Percentiles rank a stretch among this genome's conserved stretches.
These are phyloP conservation scores for Ischnus inquisitorius DNA, from an alignment of 2,888 invertebrate species.

Conservation along the genomic window DNA sequence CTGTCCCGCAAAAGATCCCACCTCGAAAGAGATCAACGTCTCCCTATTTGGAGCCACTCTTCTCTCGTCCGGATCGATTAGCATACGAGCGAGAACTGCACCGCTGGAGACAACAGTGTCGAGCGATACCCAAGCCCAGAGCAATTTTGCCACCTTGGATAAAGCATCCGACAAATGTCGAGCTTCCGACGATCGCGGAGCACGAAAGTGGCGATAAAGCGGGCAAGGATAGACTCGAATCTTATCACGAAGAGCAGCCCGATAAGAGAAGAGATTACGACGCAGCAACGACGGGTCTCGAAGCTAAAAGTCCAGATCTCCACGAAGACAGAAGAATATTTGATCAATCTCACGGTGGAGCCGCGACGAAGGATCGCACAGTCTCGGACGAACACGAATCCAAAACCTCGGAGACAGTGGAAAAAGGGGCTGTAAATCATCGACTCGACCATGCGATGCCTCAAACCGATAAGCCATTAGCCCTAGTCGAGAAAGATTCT, in stretches of 20 bases:
- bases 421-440: not conserved
- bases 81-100: conserved; percentile 69
- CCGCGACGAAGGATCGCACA: not conserved
- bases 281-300: not conserved
- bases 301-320: not conserved
- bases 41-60: conserved; percentile 76
- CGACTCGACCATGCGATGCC: not conserved
- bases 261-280: conserved; percentile 26
- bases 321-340: conserved; percentile 15
- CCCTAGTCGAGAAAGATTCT: not conserved
- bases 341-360: conserved; percentile 18
- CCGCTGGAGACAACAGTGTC: conserved; percentile 75
- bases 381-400: not conserved
- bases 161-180: conserved; percentile 27
- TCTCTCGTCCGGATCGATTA: conserved; percentile 73
- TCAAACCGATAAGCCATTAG: not conserved
- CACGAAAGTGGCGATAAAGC: conserved; percentile 23
- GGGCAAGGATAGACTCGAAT: conserved; percentile 8
- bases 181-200: not conserved
- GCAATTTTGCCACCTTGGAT: conserved; percentile 73
- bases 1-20: conserved; percentile 64
- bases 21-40: conserved; percentile 64
- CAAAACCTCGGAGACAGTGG: not conserved
- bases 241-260: conserved; percentile 30
- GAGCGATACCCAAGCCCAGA: conserved; percentile 73